Evolutionary conservation across 2,797 vertebrate genomes (phyloP).

Genomic region (Eospalax fontanierii): DNA sequence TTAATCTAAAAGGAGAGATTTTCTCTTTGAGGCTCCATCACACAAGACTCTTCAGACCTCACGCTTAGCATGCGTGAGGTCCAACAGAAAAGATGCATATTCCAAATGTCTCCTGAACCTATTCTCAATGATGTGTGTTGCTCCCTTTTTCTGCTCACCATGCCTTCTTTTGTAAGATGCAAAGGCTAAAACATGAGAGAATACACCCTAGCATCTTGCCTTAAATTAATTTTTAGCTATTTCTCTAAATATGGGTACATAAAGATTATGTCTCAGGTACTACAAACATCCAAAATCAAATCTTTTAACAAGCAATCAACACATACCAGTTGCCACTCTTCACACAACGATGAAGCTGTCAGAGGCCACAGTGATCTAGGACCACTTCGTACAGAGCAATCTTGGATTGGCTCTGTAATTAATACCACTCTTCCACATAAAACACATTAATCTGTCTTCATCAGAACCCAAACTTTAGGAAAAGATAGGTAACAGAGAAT

Average conservation of each 20-base stretch:
- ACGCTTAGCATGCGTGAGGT: too few relatives aligned
- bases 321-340: background rate
- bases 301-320: slow-evolving; percentile 8
- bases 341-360: background rate
- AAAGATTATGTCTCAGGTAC: background rate
- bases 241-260: slow-evolving; percentile 10
- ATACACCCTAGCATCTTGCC: background rate
- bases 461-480: slow-evolving; percentile 33
- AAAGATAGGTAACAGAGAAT: background rate
- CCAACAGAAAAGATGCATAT: background rate
- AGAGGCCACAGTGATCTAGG: background rate
- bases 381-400: background rate
- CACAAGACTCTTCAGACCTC: background rate
- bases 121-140: background rate
- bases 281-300: background rate
- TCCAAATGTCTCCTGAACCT: background rate
- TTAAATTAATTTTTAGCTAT: slow-evolving; percentile 38
- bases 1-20: slow-evolving; percentile 8
- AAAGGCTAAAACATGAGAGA: slow-evolving; percentile 18
- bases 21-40: background rate
- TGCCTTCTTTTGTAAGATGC: background rate
- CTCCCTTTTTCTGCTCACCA: background rate
- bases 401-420: background rate
- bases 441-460: background rate
- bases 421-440: background rate